These are phyloP conservation scores for Pterobdella sp. DNA, from an alignment of 2,888 invertebrate genomes.

Conservation along the genomic window DNA sequence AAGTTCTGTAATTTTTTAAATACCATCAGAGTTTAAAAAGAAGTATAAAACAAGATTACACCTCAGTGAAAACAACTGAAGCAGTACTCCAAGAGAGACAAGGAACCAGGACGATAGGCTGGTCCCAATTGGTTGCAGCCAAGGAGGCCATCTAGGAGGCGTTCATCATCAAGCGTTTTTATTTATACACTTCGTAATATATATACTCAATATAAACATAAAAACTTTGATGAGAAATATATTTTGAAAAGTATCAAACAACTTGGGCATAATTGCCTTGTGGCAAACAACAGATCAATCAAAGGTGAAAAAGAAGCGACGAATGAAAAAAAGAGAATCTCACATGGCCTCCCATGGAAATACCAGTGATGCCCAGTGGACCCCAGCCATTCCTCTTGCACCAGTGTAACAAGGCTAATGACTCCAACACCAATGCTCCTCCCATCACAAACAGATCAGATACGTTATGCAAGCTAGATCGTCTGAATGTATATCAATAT, in stretches of 20 bases:
- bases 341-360: conserved; percentile 97
- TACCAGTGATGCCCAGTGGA: conserved; percentile 84
- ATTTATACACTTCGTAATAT: too few species aligned
- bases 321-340: conserved; percentile 39
- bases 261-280: background rate
- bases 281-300: background rate
- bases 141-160: conserved; percentile 96
- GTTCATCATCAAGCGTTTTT: too few species aligned
- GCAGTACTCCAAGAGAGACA: conserved; percentile 97
- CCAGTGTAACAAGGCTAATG: conserved; percentile 84
- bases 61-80: conserved; percentile 77
- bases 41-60: too few species aligned
- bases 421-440: conserved; percentile 86
- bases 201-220: too few species aligned
- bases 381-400: conserved; percentile 79
- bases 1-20: too few species aligned
- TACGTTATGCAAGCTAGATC: conserved; percentile 85
- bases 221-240: background rate
- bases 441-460: conserved; percentile 99
- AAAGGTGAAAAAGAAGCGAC: background rate
- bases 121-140: conserved; percentile 89
- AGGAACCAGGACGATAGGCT: conserved; percentile 84
- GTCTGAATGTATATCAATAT: too few species aligned
- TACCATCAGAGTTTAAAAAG: background rate
- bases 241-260: background rate